phyloP scores from a whole-genome alignment of 1,140 invertebrate genomes.

The Drosophila pallidifrons region DNA sequence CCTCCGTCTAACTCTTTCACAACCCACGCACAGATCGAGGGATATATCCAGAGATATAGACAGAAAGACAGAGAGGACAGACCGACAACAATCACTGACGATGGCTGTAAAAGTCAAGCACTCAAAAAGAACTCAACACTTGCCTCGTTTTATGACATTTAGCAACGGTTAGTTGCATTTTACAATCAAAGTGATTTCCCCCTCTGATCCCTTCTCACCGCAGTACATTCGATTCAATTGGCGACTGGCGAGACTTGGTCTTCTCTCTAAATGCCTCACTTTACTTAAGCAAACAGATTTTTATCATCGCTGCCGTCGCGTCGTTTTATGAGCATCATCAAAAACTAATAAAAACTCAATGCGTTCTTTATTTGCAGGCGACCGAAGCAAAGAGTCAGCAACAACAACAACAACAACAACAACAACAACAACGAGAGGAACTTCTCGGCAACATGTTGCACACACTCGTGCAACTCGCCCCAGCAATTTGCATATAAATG shows the following conservation, averaged over 20 bases:
- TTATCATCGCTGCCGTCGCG: conserved; percentile 77
- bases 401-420: conserved; percentile 17
- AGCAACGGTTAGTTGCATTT: conserved; percentile 69
- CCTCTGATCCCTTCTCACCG: too few relatives aligned
- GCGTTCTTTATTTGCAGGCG: conserved; percentile 82
- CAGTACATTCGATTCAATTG: conserved; percentile 55
- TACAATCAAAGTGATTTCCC: conserved; percentile 37
- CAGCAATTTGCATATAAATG: conserved; percentile 81
- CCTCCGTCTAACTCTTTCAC: conserved; percentile 12
- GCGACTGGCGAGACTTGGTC: conserved; percentile 12
- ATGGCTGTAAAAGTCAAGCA: conserved; percentile 41
- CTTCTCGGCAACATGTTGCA: conserved; percentile 71
- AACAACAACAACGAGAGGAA: conserved; percentile 8
- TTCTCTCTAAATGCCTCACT: conserved; percentile 68
- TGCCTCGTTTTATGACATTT: conserved; percentile 70
- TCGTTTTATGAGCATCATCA: conserved; percentile 82
- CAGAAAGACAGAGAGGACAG: neutral
- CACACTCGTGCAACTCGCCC: conserved; percentile 62
- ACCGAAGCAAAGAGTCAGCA: conserved; percentile 39
- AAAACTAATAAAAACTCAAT: conserved; percentile 83
- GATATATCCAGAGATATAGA: too few relatives aligned
- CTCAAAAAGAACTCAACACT: conserved; percentile 44
- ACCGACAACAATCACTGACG: conserved; percentile 5
- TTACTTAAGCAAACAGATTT: conserved; percentile 83
- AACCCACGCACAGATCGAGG: conserved; percentile 8